Percentiles rank a stretch among this genome's conserved stretches.
Evolutionary conservation across 2,113 vertebrate genomes (phyloP).

Genomic region (Cephalopholis sonnerati): DNA sequence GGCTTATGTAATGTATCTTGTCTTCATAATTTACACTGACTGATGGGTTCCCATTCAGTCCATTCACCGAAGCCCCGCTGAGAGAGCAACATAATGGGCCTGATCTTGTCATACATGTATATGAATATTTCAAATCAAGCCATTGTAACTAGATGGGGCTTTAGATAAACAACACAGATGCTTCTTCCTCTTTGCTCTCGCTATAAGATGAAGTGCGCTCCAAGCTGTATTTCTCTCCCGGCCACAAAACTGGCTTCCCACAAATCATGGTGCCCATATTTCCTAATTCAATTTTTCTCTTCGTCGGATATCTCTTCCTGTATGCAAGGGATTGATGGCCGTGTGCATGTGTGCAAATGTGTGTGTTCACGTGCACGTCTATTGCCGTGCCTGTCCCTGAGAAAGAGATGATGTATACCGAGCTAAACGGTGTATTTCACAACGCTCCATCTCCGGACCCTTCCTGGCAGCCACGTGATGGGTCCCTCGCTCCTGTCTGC

Average conservation of each 20-base stretch:
- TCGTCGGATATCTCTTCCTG: constrained; percentile 75
- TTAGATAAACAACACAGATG: constrained; percentile 80
- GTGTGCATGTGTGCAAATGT: constrained; percentile 55
- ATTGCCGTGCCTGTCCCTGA: constrained; percentile 67
- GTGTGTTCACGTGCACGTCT: constrained; percentile 50
- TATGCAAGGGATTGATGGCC: constrained; percentile 79
- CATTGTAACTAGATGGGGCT: constrained; percentile 73
- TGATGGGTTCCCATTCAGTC: constrained; percentile 76
- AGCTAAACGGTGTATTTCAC: constrained; percentile 76
- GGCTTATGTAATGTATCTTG: constrained; percentile 81
- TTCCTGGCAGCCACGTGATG: constrained; percentile 68
- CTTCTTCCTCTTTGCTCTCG: constrained; percentile 70
- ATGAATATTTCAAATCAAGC: constrained; percentile 83
- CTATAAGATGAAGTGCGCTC: constrained; percentile 71
- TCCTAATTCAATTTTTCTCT: constrained; percentile 83
- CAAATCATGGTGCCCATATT: constrained; percentile 80
- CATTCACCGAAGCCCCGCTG: constrained; percentile 70
- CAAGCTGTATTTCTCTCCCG: constrained; percentile 72
- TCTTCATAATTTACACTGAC: constrained; percentile 80
- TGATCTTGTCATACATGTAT: constrained; percentile 83
- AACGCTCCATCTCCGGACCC: constrained; percentile 66
- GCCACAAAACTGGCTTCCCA: constrained; percentile 71
- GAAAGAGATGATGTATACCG: constrained; percentile 78
- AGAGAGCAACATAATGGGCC: constrained; percentile 76
- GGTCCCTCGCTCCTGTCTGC: constrained; percentile 52